Conservation (phyloP, 2,797 vertebrate genomes). For the Fistularia tabacaria region DNA sequence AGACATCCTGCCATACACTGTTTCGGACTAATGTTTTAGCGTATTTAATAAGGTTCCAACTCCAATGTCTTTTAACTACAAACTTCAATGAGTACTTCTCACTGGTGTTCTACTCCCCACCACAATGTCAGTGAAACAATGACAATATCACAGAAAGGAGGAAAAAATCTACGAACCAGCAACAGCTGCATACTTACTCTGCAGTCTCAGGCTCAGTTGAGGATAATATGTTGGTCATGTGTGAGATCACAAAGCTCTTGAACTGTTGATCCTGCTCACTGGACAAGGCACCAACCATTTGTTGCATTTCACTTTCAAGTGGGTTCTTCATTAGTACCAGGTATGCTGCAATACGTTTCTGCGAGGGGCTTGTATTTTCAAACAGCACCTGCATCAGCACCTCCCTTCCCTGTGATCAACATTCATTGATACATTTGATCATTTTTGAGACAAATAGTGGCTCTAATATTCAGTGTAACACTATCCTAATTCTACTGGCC, state of each 20-base stretch:
- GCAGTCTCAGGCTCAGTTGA: constrained; percentile 74
- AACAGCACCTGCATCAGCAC: constrained; percentile 79
- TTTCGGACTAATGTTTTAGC: too few relatives aligned
- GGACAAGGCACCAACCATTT: constrained; percentile 69
- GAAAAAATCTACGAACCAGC: background rate
- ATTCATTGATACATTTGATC: background rate
- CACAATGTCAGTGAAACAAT: too few relatives aligned
- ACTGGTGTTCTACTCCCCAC: too few relatives aligned
- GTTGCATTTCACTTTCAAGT: constrained; percentile 71
- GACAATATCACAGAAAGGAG: too few relatives aligned
- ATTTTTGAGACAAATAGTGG: too few relatives aligned
- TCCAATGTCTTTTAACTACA: too few relatives aligned
- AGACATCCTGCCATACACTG: too few relatives aligned
- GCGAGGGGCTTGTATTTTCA: constrained; percentile 68
- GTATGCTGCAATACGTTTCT: constrained; percentile 90
- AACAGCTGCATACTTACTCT: constrained; percentile 71
- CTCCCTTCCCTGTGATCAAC: constrained; percentile 71
- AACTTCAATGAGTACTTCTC: too few relatives aligned
- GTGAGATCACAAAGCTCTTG: constrained; percentile 87
- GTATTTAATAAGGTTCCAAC: too few relatives aligned
- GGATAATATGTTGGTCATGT: constrained; percentile 84
- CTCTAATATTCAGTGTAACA: too few relatives aligned
- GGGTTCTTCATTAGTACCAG: constrained; percentile 89
- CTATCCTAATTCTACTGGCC: constrained; percentile 63
- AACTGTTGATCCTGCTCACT: constrained; percentile 80